A percentile compares a stretch with the other conserved stretches of the same genome.
phyloP scores from a whole-genome alignment of 2,888 invertebrate genomes.

The Drosophila ezoana region DNA sequence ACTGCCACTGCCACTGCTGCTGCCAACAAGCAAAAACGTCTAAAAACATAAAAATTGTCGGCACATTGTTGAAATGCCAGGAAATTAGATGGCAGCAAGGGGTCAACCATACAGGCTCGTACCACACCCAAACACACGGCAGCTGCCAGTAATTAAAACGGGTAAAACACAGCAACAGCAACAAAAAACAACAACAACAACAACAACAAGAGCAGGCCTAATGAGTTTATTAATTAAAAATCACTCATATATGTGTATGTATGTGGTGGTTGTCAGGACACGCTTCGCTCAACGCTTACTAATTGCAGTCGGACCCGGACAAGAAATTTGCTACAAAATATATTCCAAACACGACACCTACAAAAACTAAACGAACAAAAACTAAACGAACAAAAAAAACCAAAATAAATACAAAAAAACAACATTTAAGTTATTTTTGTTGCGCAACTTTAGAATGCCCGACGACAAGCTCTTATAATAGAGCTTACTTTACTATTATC shows the following conservation, averaged over 20 bases:
- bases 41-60: constrained; percentile 71
- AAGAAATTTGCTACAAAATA: constrained; percentile 50
- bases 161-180: constrained; percentile 52
- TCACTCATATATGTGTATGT: constrained; percentile 48
- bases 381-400: not conserved
- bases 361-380: constrained; percentile 5
- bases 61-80: constrained; percentile 75
- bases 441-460: not conserved
- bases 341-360: constrained; percentile 50
- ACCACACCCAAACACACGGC: constrained; percentile 43
- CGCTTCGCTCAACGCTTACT: constrained; percentile 37
- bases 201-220: constrained; percentile 54
- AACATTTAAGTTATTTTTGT: not conserved
- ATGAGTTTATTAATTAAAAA: constrained; percentile 80
- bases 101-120: constrained; percentile 40
- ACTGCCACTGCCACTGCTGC: constrained; percentile 16
- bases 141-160: constrained; percentile 78
- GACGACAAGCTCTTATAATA: not conserved
- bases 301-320: constrained; percentile 39
- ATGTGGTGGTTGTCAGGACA: constrained; percentile 33
- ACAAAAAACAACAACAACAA: constrained; percentile 27
- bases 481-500: too few species aligned
- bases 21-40: constrained; percentile 53
- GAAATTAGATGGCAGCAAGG: constrained; percentile 69
- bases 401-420: not conserved